phyloP scores from a whole-genome alignment of 2,113 vertebrate genomes.

The Crypturellus undulatus region DNA sequence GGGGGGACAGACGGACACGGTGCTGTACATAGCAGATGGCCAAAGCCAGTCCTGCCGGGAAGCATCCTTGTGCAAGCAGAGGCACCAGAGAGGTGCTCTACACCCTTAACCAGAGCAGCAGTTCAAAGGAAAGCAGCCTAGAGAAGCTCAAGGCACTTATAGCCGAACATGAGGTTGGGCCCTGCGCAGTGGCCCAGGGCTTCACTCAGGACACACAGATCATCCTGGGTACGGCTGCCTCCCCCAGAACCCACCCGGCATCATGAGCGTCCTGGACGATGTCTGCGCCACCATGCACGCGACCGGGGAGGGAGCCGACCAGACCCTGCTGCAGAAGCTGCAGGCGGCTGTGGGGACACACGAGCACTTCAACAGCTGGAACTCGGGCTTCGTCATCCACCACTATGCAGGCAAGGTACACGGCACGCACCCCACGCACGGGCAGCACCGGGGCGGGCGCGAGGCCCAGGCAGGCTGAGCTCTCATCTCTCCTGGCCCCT shows the following conservation, averaged over 20 bases:
- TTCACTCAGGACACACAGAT: background rate
- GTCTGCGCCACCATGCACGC: conserved; percentile 98
- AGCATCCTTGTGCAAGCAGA: background rate
- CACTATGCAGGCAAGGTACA: conserved; percentile 96
- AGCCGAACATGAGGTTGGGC: rapidly evolving
- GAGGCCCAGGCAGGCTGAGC: background rate
- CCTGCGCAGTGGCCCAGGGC: background rate
- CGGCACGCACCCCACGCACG: too few species aligned
- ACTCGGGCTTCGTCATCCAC: conserved; percentile 91
- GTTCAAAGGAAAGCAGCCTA: background rate
- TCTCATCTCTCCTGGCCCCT: background rate
- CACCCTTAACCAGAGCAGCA: background rate
- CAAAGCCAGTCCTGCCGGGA: rapidly evolving
- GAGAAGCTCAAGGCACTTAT: rapidly evolving
- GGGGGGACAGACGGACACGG: rapidly evolving
- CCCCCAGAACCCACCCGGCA: conserved; percentile 89
- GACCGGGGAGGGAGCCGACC: conserved; percentile 91
- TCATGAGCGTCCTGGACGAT: conserved; percentile 97
- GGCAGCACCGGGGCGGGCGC: background rate
- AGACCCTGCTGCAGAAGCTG: conserved; percentile 94
- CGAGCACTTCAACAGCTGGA: conserved; percentile 98
- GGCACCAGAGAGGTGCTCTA: background rate
- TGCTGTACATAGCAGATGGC: rapidly evolving
- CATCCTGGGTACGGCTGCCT: background rate
- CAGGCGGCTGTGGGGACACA: conserved; percentile 91